Conservation (phyloP, 2,797 vertebrate genomes). For the Enteromius thamalakanensis region DNA sequence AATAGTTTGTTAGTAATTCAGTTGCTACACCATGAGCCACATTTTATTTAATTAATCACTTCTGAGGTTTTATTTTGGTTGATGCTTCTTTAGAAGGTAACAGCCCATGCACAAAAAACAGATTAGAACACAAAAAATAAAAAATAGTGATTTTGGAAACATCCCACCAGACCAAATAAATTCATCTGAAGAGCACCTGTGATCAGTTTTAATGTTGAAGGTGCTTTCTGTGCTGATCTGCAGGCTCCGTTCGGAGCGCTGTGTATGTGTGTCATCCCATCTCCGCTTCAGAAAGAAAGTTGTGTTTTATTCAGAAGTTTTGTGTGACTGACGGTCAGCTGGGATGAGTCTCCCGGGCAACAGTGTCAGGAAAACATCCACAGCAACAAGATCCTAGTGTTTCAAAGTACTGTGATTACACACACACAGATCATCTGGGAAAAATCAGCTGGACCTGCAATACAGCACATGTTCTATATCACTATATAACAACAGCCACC, state of each 20-base stretch:
- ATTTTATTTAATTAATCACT: background rate
- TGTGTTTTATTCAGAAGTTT: slow-evolving; percentile 9
- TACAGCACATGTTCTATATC: background rate
- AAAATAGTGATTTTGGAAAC: background rate
- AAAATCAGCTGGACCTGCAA: no score
- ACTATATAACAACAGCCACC: no score
- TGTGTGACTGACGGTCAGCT: slow-evolving; percentile 40
- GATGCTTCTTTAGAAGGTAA: background rate
- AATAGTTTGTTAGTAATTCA: background rate
- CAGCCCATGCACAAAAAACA: background rate
- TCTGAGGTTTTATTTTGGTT: background rate
- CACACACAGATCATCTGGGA: background rate
- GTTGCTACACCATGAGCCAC: background rate
- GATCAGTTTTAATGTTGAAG: background rate
- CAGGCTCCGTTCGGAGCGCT: background rate
- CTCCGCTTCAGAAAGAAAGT: slow-evolving; percentile 10
- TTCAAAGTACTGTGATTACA: slow-evolving; percentile 8
- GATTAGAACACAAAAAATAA: background rate
- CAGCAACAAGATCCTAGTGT: slow-evolving; percentile 2
- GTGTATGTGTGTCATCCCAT: background rate
- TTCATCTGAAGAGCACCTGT: background rate
- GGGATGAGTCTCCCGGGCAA: slow-evolving; percentile 11
- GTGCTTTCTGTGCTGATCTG: background rate
- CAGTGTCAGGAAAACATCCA: slow-evolving; percentile 25
- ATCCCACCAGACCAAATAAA: background rate